Conservation (phyloP, 2,113 vertebrate genomes). For the Pelobates fuscus region DNA sequence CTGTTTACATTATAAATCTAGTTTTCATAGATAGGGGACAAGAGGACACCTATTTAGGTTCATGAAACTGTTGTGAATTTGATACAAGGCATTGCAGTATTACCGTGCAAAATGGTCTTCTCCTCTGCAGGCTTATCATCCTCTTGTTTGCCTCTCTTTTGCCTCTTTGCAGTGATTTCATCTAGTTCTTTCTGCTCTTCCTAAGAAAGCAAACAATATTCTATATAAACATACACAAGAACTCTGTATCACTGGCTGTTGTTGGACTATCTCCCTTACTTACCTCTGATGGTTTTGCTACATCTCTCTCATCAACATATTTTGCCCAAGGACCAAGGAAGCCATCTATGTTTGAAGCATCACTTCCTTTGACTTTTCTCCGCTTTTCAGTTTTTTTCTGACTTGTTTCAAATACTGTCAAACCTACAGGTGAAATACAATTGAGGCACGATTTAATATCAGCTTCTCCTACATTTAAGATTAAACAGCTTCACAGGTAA, state of each 20-base stretch:
- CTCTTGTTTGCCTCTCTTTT: slow-evolving; percentile 93
- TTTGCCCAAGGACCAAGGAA: slow-evolving; percentile 97
- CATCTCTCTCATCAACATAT: slow-evolving; percentile 91
- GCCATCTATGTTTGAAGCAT: slow-evolving; percentile 88
- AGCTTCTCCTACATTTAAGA: too few species aligned
- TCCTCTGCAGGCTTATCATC: slow-evolving; percentile 94
- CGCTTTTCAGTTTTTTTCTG: slow-evolving; percentile 89
- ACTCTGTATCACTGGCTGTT: too few species aligned
- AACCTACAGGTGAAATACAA: slow-evolving; percentile 65
- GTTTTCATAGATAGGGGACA: too few species aligned
- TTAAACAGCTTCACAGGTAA: background rate
- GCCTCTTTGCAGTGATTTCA: slow-evolving; percentile 95
- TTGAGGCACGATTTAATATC: too few species aligned
- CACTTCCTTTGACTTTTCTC: slow-evolving; percentile 93
- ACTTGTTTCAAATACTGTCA: slow-evolving; percentile 93
- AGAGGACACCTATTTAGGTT: too few species aligned
- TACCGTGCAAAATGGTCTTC: slow-evolving; percentile 96
- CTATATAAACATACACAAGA: background rate
- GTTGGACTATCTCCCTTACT: slow-evolving; percentile 33
- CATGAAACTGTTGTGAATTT: too few species aligned
- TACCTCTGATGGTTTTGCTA: slow-evolving; percentile 94
- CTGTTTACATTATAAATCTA: too few species aligned
- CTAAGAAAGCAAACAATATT: slow-evolving; percentile 62
- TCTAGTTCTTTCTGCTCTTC: slow-evolving; percentile 95
- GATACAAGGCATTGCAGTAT: too few species aligned